These are phyloP conservation scores for Andrena bicolor DNA, from an alignment of 2,888 invertebrate genomes.

Conservation along the genomic window DNA sequence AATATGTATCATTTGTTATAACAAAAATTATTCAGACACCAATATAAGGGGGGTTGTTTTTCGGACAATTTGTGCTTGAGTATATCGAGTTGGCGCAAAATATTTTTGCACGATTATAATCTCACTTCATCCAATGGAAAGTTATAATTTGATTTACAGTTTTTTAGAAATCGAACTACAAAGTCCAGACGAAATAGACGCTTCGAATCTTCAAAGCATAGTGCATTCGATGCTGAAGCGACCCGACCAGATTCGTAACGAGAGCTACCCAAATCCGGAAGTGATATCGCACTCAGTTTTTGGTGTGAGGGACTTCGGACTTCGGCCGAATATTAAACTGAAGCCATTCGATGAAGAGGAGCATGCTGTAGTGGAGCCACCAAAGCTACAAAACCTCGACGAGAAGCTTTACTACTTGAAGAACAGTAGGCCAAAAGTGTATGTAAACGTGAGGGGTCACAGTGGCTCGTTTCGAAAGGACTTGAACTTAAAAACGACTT, in stretches of 20 bases:
- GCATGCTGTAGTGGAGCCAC: constrained; percentile 58
- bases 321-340: constrained; percentile 64
- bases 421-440: constrained; percentile 77
- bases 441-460: constrained; percentile 78
- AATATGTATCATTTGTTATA: too few species aligned
- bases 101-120: too few species aligned
- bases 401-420: constrained; percentile 81
- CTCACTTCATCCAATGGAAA: too few species aligned
- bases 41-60: too few species aligned
- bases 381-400: constrained; percentile 65
- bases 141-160: constrained; percentile 55
- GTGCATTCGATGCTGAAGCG: constrained; percentile 77
- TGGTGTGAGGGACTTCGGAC: constrained; percentile 77
- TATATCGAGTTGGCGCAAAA: too few species aligned
- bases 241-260: constrained; percentile 50
- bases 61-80: too few species aligned
- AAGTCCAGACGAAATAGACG: constrained; percentile 74
- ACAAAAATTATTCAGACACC: too few species aligned
- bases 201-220: constrained; percentile 75
- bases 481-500: constrained; percentile 43
- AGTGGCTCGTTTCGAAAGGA: constrained; percentile 75
- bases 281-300: constrained; percentile 79
- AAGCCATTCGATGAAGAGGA: constrained; percentile 61
- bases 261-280: constrained; percentile 75
- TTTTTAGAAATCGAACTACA: constrained; percentile 80